Evolutionary conservation across 2,113 vertebrate species (phyloP).

Genomic region (Sphaerodactylus townsendi): DNA sequence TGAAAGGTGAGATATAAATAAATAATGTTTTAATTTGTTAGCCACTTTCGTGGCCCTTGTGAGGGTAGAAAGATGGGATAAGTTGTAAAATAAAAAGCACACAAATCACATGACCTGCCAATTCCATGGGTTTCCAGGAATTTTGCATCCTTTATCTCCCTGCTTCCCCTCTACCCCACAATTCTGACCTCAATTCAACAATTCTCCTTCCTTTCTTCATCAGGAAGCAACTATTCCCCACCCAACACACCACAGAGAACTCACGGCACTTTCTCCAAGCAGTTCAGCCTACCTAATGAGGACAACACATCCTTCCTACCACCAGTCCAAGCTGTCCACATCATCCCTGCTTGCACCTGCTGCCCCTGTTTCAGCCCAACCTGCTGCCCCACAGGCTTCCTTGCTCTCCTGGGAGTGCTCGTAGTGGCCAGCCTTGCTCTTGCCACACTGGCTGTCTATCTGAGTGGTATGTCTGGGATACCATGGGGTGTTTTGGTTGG

Average conservation of each 20-base stretch:
- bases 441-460: constrained; percentile 73
- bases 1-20: no score
- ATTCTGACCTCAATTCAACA: background rate
- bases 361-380: constrained; percentile 59
- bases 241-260: constrained; percentile 15
- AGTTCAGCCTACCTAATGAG: accelerated
- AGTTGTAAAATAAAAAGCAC: no score
- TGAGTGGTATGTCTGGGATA: constrained; percentile 67
- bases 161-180: no score
- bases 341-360: background rate
- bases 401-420: constrained; percentile 74
- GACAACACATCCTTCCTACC: constrained; percentile 47
- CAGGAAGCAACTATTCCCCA: constrained; percentile 33
- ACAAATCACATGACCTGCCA: no score
- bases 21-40: no score
- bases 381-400: constrained; percentile 68
- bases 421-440: constrained; percentile 76
- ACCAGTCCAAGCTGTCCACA: constrained; percentile 37
- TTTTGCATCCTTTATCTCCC: no score
- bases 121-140: no score
- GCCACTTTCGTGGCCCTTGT: no score
- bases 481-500: background rate
- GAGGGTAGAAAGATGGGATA: no score
- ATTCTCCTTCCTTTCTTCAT: background rate
- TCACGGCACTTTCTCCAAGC: background rate